Base-by-base conservation (phyloP, 2,888 invertebrate species). In the Merodon equestris region DNA sequence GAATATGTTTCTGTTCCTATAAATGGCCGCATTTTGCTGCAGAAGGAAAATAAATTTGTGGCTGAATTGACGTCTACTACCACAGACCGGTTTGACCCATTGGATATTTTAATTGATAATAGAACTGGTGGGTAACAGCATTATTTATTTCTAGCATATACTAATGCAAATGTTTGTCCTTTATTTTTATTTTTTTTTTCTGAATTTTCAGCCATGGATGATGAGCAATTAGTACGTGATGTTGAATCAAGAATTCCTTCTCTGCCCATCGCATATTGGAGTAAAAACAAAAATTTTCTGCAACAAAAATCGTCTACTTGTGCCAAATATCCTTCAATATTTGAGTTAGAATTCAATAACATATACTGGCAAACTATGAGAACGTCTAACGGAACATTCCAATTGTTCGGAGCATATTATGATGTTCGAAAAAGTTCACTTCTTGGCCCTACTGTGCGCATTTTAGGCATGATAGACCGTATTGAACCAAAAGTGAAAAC, bases 261-360 rank as follows among this genome's bases (percentile, higher is more conserved):
- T 83, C 90, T 97, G 44, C 97, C 97, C 2, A 93, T 96, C 53
- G 92, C 93, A 70, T 96, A 95, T 88, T 96, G 96, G 96, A 93
- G 93, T 86, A 93, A 93, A 83, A 93, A 94, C 86, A 94, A 94
- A 86, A 94, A 94, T 86, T 87, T 89, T 44, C 79, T 87, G 36
- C 89, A 89, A 38, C 88, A 89, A 18, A 94, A 94, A 88, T 91
- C 91, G 83, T 91, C 90, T 1, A 91, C 92, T 74, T 96, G 96
- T 89, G 95, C 95, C 71, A 93, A 94, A 82, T 96, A 95, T 87
- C 97, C 97, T 0, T 95, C 93, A 72, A 93, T 97, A 83, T 96
- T 95, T 89, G 97, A 97, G 85, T 90, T 97, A 81, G 95, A 97
- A 87, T 97, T 96, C 90, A 96, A 96, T 89, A 97, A 97, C 87